Base-by-base conservation (phyloP, 2,888 invertebrate species). In the Nineta flava region DNA sequence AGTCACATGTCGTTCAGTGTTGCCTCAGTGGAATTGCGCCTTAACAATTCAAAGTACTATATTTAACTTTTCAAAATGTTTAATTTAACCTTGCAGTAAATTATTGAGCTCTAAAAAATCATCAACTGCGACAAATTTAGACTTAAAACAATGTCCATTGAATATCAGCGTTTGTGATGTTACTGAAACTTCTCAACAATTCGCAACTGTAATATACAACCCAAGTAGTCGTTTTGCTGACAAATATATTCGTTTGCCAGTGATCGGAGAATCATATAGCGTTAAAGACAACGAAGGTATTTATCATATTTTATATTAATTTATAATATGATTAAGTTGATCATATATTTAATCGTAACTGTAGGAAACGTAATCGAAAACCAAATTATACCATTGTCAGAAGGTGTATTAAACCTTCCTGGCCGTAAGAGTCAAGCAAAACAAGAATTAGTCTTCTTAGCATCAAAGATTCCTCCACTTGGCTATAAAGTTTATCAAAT, bases 131-230 rank as follows among this genome's bases (percentile, higher is more conserved):
- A 55, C 57, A 9, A 56, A 62, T 15, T 59, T 68, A 43, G 63
- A 63, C 43, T 72, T 76, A 48, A 57, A 69, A 19, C 68, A 69
- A 15, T 26, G 26, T 26, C 5, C 4, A 26, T 26, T 26, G 3
- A 94, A 94, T 60, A 79, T 88, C 10, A 90, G 88, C 49, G 71
- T 78, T 31, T 94, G 93, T 58, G 61, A 63, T 0, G 61, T 76
- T 0, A 78, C 83, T 0, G 87, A 88, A 60, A 61, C 63, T 1
- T 71, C 65, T 17, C 59, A 70, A 0, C 67, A 72, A 50, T 83
- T 91, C 60, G 70, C 83, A 2, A 76, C 90, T 1, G 83, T 84
- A 0, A 61, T 88, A 0, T 92, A 91, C 63, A 94, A 94, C 65
- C 88, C 92, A 0, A 58, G 90, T 21, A 82, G 80, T 3, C 79